Base-by-base conservation (phyloP, 2,113 vertebrate species). In the Okapia johnstoni region DNA sequence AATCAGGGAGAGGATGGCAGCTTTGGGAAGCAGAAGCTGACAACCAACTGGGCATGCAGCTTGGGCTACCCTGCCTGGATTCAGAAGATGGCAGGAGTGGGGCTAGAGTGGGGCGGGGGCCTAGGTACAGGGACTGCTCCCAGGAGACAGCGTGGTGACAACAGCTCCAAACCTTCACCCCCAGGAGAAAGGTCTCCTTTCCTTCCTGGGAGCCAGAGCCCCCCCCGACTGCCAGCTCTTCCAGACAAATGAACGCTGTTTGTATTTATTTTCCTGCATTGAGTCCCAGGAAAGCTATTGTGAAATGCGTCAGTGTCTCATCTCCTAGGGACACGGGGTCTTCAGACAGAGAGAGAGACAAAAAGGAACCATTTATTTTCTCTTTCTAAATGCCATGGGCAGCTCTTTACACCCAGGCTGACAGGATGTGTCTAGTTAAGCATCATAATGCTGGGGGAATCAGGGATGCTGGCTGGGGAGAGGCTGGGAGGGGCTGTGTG, bases 291-390 rank as follows among this genome's bases (percentile, higher is more conserved):
- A 63, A 93, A 86, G 19, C 54, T 12, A 10, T 13, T 55, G 94
- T 55, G 93, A 89, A 77, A 77, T 15, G 33, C 61, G 87, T 89
- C 36, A 50, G 66, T 28, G 2, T 57, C 73, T 66, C 61, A 25
- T 61, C 58, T 84, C 97, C 77, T 10, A 30, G 83, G 95, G 79
- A 94, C 54, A 8, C 0, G 1, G 25, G 40, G 60, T 84, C 84
- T 98, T 97, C 40, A 55, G 83, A 96, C 85, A 76, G 48, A 63
- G 46, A 57, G 93, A 81, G 33, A 79, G 50, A 52, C 13, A 54
- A 63, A 48, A 54, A 81, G 23, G 92, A 93, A 9, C 54, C 86
- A 43, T 91, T 97, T 98, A 80, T 96, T 98, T 97, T 66, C 55
- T 73, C 85, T 95, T 88, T 36, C 36, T 86, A 80, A 95, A 96